Percentiles rank a stretch among this genome's conserved stretches.
Conservation (phyloP, 2,888 invertebrate genomes). For the Keiferia lycopersicella region DNA sequence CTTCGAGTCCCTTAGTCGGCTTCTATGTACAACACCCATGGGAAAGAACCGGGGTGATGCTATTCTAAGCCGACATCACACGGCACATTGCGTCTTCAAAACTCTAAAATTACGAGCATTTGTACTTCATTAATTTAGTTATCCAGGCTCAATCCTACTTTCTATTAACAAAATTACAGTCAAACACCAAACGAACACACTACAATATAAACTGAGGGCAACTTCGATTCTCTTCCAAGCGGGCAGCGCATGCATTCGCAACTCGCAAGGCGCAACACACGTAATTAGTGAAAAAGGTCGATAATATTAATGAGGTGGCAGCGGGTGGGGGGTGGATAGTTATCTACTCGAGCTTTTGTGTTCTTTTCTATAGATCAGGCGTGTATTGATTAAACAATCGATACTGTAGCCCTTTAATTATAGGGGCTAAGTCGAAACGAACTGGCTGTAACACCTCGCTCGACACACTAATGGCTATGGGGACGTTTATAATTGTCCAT, state of each 20-base stretch:
- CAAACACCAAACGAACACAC: too few relatives aligned
- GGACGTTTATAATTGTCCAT: slow-evolving; percentile 66
- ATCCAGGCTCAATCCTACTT: too few relatives aligned
- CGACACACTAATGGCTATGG: slow-evolving; percentile 70
- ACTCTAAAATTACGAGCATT: too few relatives aligned
- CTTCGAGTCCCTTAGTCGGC: too few relatives aligned
- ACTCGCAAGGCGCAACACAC: slow-evolving; percentile 53
- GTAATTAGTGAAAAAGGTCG: slow-evolving; percentile 79
- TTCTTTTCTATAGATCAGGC: slow-evolving; percentile 73
- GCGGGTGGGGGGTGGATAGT: slow-evolving; percentile 60
- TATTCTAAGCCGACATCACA: too few relatives aligned
- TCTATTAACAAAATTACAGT: too few relatives aligned
- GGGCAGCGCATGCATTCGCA: slow-evolving; percentile 68
- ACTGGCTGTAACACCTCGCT: slow-evolving; percentile 62
- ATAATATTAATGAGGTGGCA: slow-evolving; percentile 77
- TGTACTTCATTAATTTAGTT: too few relatives aligned
- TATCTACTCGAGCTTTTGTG: slow-evolving; percentile 80
- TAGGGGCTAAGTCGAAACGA: slow-evolving; percentile 69
- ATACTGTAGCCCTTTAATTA: slow-evolving; percentile 73
- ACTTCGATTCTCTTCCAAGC: not conserved
- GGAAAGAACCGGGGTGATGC: too few relatives aligned
- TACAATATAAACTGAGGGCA: too few relatives aligned
- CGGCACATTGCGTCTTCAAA: too few relatives aligned
- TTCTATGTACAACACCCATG: too few relatives aligned
- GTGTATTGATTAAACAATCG: slow-evolving; percentile 74